Percentiles rank a stretch among this genome's conserved stretches.
Conservation (phyloP, 1,140 invertebrate species). For the Spodoptera litura region DNA sequence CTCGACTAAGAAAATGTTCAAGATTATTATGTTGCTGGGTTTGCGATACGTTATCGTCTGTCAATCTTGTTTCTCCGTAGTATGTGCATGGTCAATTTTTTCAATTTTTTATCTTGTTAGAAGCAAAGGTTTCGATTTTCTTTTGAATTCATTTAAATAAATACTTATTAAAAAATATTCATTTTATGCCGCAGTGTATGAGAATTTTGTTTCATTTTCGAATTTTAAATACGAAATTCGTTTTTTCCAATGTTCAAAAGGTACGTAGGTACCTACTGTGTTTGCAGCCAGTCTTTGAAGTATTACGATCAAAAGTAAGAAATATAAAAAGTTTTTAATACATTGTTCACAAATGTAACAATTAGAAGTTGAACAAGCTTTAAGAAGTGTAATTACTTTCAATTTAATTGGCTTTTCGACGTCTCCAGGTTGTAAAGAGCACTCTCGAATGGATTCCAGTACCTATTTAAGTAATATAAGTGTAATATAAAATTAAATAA, state of each 20-base stretch:
- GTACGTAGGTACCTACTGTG: too few species aligned
- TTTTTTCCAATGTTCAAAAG: too few species aligned
- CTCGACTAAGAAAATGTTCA: conserved; percentile 34
- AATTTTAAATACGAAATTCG: too few species aligned
- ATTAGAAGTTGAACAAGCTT: conserved; percentile 13
- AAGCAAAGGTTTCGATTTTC: background rate
- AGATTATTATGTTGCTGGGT: conserved; percentile 16
- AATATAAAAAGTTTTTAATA: conserved; percentile 18
- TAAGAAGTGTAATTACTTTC: conserved; percentile 26
- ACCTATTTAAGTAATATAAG: background rate
- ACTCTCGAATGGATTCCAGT: background rate
- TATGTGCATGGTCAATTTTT: background rate
- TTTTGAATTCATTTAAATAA: too few species aligned
- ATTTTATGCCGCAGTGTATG: too few species aligned
- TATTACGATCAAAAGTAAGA: conserved; percentile 8
- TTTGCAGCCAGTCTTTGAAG: conserved; percentile 14
- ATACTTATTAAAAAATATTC: too few species aligned
- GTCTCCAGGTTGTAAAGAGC: conserved; percentile 7
- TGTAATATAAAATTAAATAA: too few species aligned
- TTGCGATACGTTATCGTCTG: conserved; percentile 1
- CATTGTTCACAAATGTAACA: conserved; percentile 20
- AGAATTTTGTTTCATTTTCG: too few species aligned
- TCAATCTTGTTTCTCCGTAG: conserved; percentile 3
- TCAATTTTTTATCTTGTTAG: background rate
- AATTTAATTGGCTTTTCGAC: conserved; percentile 10